These are phyloP conservation scores for Callyntrura guangdongensis DNA, from an alignment of 2,888 invertebrate genomes.

Conservation along the genomic window DNA sequence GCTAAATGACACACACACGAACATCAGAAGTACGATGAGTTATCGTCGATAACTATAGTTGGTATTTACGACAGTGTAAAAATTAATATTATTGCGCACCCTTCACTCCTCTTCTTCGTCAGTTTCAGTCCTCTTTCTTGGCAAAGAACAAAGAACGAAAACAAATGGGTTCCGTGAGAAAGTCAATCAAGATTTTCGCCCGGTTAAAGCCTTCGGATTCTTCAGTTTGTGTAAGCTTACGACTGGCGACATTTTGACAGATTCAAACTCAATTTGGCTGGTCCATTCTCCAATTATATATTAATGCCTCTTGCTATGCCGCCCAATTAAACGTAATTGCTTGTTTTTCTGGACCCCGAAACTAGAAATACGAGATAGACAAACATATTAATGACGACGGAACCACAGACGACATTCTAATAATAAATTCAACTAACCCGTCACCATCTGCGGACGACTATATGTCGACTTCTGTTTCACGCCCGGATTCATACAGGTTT, in stretches of 20 bases:
- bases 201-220: constrained; percentile 80
- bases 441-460: constrained; percentile 2
- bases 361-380: constrained; percentile 61
- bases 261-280: background rate
- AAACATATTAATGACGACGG: constrained; percentile 69
- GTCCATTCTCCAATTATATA: too few species aligned
- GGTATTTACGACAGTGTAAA: background rate
- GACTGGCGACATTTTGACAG: background rate
- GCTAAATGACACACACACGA: too few species aligned
- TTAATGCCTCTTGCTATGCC: too few species aligned
- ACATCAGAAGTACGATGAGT: too few species aligned
- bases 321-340: background rate
- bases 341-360: background rate
- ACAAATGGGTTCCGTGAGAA: constrained; percentile 77
- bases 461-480: background rate
- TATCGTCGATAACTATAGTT: too few species aligned
- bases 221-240: constrained; percentile 61
- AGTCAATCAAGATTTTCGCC: constrained; percentile 83
- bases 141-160: background rate
- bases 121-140: background rate
- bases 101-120: too few species aligned
- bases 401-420: constrained; percentile 59
- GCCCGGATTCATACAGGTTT: constrained; percentile 66
- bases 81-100: background rate
- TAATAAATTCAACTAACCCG: constrained; percentile 21